Base-by-base conservation (phyloP, 2,888 invertebrate genomes). In the Catotricha subobsoleta region DNA sequence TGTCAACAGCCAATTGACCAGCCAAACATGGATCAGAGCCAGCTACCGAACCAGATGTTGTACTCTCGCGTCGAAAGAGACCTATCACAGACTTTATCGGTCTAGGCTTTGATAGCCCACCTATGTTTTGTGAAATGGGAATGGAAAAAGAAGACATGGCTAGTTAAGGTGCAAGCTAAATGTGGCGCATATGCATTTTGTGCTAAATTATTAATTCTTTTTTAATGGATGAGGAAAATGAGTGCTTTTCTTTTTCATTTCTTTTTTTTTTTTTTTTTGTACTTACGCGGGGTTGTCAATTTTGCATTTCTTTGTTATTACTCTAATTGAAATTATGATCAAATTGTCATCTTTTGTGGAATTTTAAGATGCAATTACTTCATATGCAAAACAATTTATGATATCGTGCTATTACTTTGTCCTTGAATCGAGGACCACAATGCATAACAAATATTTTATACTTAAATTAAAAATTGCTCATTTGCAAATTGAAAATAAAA, bases 21-120 rank as follows among this genome's bases (percentile, higher is more conserved):
- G 67, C 66, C 49, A 55, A 47, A 45, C 55, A 50, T 31, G 59
- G 54, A 54, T 75, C 74, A 12, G 72, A 69, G 48, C 74, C 74
- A 39, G 72, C 54, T 34, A 60, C 71, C 51, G 74, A 74, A 41
- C 74, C 73, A 0, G 82, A 82, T 52, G 77, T 72, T 49, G 75
- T 69, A 60, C 84, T 84, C 59, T 86, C 86, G 55, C 83, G 74
- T 55, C 84, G 73, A 66, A 87, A 87, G 48, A 86, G 71, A 65
- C 86, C 86, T 70, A 86, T 84, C 64, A 87, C 84, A 64, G 86
- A 84, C 65, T 80, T 80, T 52, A 78, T 73, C 66, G 73, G 72
- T 67, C 82, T 78, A 62, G 83, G 81, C 69, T 83, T 81, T 65
- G 83, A 82, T 64, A 86, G 76, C 55, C 84, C 84, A 67, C 84